phyloP scores from a whole-genome alignment of 2,888 invertebrate genomes.

The Gerris lacustris region DNA sequence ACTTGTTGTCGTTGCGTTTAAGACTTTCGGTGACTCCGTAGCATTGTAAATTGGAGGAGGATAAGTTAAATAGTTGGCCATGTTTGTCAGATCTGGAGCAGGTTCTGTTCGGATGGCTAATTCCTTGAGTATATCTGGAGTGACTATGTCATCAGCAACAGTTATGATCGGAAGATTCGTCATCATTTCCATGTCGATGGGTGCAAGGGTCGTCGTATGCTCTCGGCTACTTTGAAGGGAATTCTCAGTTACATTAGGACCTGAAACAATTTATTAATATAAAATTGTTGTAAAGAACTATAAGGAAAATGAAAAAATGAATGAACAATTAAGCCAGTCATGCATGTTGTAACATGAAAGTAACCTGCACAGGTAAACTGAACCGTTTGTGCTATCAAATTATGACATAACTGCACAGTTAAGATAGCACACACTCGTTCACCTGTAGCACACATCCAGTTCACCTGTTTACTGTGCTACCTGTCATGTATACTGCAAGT shows the following conservation, averaged over 20 bases:
- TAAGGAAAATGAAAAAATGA: too few relatives aligned
- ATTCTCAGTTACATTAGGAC: background rate
- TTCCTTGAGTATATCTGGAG: conserved; percentile 26
- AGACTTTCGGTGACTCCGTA: conserved; percentile 13
- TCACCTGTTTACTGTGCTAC: too few relatives aligned
- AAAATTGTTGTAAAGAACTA: too few relatives aligned
- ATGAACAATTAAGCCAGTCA: too few relatives aligned
- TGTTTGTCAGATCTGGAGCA: conserved; percentile 23
- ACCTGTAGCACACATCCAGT: too few relatives aligned
- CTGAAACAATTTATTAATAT: background rate
- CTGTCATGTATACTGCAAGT: too few relatives aligned
- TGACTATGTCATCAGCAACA: conserved; percentile 27
- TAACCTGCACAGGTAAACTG: too few relatives aligned
- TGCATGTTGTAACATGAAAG: too few relatives aligned
- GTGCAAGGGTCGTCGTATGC: conserved; percentile 11
- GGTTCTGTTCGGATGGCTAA: conserved; percentile 25
- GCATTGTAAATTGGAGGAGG: conserved; percentile 18
- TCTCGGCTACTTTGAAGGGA: background rate
- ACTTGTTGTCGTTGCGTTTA: conserved; percentile 15
- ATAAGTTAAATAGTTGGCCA: conserved; percentile 18
- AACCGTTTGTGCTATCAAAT: too few relatives aligned
- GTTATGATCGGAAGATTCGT: conserved; percentile 27
- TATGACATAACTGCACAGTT: too few relatives aligned
- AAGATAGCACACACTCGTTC: too few relatives aligned
- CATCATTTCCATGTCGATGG: conserved; percentile 19